Conservation (phyloP, 1,140 invertebrate species). For the Cepaea nemoralis region DNA sequence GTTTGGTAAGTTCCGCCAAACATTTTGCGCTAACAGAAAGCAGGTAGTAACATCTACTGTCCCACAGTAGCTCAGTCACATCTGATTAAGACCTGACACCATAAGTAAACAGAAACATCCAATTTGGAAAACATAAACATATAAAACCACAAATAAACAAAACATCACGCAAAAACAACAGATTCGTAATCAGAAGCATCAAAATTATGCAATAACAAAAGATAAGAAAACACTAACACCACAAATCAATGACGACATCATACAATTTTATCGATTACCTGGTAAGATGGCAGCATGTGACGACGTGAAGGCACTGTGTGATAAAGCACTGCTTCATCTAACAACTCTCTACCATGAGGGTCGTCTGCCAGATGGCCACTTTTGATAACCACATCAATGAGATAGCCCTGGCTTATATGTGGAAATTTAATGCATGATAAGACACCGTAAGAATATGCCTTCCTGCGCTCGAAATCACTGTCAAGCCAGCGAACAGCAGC, state of each 20-base stretch:
- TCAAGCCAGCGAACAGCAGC: constrained; percentile 63
- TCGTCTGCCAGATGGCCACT: constrained; percentile 54
- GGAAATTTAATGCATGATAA: constrained; percentile 66
- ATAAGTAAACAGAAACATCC: too few relatives aligned
- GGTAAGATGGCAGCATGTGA: constrained; percentile 61
- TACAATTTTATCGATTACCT: constrained; percentile 36
- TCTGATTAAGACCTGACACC: too few relatives aligned
- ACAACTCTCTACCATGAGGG: constrained; percentile 58
- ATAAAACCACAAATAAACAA: neutral
- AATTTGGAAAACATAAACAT: too few relatives aligned
- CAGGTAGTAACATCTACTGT: too few relatives aligned
- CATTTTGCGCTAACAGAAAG: too few relatives aligned
- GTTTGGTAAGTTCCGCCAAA: too few relatives aligned
- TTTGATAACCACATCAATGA: constrained; percentile 61
- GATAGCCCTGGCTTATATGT: constrained; percentile 57
- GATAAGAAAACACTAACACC: too few relatives aligned
- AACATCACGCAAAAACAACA: too few relatives aligned
- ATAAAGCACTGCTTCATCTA: constrained; percentile 63
- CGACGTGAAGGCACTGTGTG: constrained; percentile 63
- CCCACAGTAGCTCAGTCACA: too few relatives aligned
- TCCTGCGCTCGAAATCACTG: constrained; percentile 51
- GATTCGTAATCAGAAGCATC: too few relatives aligned
- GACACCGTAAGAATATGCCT: constrained; percentile 51
- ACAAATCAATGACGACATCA: too few relatives aligned
- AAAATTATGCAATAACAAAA: too few relatives aligned